These are phyloP conservation scores for Caradrina clavipalpis DNA, from an alignment of 2,888 invertebrate genomes.

Conservation along the genomic window DNA sequence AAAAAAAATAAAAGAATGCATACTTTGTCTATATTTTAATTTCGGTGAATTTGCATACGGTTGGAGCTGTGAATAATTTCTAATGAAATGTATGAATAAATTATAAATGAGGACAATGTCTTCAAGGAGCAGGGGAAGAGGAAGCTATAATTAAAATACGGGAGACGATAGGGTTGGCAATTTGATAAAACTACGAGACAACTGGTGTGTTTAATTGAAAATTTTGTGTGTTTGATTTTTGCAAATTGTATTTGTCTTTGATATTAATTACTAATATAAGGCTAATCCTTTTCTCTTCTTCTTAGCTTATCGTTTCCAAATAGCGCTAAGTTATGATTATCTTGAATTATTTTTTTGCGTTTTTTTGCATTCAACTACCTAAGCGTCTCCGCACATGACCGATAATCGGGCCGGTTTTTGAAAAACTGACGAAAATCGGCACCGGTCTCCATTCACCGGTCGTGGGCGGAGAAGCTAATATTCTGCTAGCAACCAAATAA, in stretches of 20 bases:
- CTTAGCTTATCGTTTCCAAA: too few species aligned
- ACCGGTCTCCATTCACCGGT: too few species aligned
- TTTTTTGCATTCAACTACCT: too few species aligned
- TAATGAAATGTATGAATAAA: constrained; percentile 87
- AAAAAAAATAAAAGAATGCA: constrained; percentile 70
- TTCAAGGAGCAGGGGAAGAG: constrained; percentile 83
- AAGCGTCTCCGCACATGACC: too few species aligned
- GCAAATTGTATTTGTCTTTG: not conserved
- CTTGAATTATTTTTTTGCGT: too few species aligned
- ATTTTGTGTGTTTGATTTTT: not conserved
- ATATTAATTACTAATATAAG: too few species aligned
- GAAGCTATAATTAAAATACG: constrained; percentile 87
- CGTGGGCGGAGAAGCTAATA: too few species aligned
- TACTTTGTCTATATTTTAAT: constrained; percentile 86
- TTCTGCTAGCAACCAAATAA: too few species aligned
- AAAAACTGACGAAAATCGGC: too few species aligned
- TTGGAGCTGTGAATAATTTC: constrained; percentile 78
- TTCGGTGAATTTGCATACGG: constrained; percentile 83
- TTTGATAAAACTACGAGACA: not conserved
- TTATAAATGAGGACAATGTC: constrained; percentile 85
- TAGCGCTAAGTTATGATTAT: too few species aligned
- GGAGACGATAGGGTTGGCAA: constrained; percentile 75
- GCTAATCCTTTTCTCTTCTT: too few species aligned
- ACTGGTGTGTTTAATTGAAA: not conserved
- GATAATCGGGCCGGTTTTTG: too few species aligned